These are phyloP conservation scores for Furnarius figulus DNA, from an alignment of 2,113 vertebrate genomes.

Conservation along the genomic window DNA sequence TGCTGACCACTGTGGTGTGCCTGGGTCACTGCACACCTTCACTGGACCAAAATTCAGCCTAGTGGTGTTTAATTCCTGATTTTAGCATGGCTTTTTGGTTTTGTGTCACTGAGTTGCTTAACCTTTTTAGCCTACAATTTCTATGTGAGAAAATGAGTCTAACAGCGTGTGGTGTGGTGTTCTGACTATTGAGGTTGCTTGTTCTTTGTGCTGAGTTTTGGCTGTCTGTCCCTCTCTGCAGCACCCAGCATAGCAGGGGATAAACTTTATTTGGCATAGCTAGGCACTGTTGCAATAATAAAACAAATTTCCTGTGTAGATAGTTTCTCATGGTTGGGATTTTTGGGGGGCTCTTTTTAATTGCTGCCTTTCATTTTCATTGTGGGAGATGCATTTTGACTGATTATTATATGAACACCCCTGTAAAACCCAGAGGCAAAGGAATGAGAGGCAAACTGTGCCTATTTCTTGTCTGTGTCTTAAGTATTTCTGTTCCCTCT, in stretches of 20 bases:
- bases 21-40: not conserved
- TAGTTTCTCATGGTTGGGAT: not conserved
- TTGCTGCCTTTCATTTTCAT: not conserved
- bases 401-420: not conserved
- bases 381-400: not conserved
- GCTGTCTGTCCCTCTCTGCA: not conserved
- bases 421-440: not conserved
- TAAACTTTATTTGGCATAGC: not conserved
- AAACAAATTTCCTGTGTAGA: not conserved
- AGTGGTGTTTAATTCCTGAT: not conserved
- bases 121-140: not conserved
- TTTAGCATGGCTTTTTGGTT: not conserved
- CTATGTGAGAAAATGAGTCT: not conserved
- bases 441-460: not conserved
- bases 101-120: not conserved
- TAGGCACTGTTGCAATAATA: not conserved
- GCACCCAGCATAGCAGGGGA: not conserved
- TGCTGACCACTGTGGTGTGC: not conserved
- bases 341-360: not conserved
- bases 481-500: not conserved
- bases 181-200: fast-evolving
- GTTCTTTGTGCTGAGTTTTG: not conserved
- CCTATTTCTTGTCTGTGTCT: not conserved
- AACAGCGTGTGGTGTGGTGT: fast-evolving
- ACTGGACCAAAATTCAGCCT: not conserved